Evolutionary conservation across 2,797 vertebrate genomes (phyloP).

Genomic region (Naso thynnoides): DNA sequence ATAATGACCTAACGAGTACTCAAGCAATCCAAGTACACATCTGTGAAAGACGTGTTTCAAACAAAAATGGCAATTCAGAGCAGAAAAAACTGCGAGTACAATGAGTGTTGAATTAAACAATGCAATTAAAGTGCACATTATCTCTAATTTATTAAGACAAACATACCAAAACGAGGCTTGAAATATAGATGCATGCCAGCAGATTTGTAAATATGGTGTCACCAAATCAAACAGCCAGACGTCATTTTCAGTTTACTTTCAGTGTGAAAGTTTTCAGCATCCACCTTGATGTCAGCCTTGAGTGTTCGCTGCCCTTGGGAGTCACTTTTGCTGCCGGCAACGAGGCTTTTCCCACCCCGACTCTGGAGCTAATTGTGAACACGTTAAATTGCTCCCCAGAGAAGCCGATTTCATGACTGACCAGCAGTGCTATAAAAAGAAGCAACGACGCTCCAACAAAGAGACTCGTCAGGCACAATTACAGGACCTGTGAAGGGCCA

Average conservation of each 20-base stretch:
- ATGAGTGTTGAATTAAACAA: too few species aligned
- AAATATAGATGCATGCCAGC: too few species aligned
- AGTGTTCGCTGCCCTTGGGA: not conserved
- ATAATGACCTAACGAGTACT: too few species aligned
- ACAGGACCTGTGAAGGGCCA: conserved; percentile 22
- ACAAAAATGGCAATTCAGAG: too few species aligned
- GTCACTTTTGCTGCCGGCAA: conserved; percentile 32
- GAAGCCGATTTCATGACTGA: conserved; percentile 56
- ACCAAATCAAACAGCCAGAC: not conserved
- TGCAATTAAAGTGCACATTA: too few species aligned
- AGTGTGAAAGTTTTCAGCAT: conserved; percentile 1
- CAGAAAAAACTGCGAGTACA: too few species aligned
- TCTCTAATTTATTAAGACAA: too few species aligned
- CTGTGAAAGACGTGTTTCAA: too few species aligned
- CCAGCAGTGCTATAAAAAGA: conserved; percentile 40
- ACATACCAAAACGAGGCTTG: too few species aligned
- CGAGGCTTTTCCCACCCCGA: conserved; percentile 25
- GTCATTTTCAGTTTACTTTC: conserved; percentile 27
- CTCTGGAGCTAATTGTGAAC: conserved; percentile 54
- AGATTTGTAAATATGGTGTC: not conserved
- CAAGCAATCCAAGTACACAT: too few species aligned
- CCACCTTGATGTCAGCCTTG: conserved; percentile 6
- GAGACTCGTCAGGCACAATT: conserved; percentile 33
- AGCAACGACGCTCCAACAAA: conserved; percentile 25
- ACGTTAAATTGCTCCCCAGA: conserved; percentile 60